phyloP scores from a whole-genome alignment of 2,113 vertebrate species.

The Neomonachus schauinslandi region DNA sequence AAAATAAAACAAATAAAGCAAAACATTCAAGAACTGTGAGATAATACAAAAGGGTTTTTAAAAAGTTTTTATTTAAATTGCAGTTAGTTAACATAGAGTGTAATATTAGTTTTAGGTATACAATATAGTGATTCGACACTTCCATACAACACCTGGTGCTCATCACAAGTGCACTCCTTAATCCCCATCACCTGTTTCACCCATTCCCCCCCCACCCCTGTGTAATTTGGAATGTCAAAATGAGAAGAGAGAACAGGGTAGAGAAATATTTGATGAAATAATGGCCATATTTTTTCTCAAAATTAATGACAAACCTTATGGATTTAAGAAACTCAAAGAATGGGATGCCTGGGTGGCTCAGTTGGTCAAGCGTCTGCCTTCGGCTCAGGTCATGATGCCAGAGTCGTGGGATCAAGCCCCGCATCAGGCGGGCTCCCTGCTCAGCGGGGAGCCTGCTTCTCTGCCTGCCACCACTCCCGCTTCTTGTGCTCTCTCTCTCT shows the following conservation, averaged over 20 bases:
- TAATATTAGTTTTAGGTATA: neutral
- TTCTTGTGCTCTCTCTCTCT: too few relatives aligned
- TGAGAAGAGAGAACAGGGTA: neutral
- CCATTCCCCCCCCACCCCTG: neutral
- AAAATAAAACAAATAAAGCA: neutral
- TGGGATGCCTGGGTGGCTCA: too few relatives aligned
- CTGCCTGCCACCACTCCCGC: too few relatives aligned
- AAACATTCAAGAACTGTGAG: neutral
- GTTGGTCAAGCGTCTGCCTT: too few relatives aligned
- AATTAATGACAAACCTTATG: neutral
- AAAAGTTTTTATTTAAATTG: neutral
- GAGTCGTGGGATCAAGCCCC: too few relatives aligned
- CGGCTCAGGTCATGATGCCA: too few relatives aligned
- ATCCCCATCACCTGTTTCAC: neutral
- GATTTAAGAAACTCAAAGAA: constrained; percentile 3
- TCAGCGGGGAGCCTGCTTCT: too few relatives aligned
- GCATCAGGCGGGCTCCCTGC: fast-evolving
- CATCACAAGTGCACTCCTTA: neutral
- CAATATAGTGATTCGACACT: neutral
- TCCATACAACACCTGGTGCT: neutral
- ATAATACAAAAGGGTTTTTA: neutral
- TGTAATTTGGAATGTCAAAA: neutral
- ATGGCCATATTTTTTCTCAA: neutral
- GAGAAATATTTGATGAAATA: neutral
- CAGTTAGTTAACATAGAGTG: neutral